A percentile compares a stretch with the other conserved stretches of the same genome.
These are phyloP conservation scores for Mythimna pallens DNA, from an alignment of 2,888 invertebrate genomes.

Conservation along the genomic window DNA sequence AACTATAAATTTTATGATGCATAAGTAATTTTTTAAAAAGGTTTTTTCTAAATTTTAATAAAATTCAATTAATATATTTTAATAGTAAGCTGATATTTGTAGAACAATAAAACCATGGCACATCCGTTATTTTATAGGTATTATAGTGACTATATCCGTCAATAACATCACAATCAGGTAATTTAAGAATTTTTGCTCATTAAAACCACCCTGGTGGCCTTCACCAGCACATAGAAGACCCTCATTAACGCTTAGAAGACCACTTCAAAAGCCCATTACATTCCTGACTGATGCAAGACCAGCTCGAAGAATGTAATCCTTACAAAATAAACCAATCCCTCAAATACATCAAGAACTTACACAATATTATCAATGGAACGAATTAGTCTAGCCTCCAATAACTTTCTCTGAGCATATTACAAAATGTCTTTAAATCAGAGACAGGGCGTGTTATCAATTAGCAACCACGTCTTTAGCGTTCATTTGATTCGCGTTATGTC, in stretches of 20 bases:
- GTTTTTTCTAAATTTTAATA: constrained; percentile 21
- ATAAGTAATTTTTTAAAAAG: constrained; percentile 17
- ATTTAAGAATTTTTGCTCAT: no score
- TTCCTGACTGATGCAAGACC: no score
- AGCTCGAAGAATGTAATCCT: neutral
- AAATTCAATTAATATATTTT: constrained; percentile 24
- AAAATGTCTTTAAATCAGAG: constrained; percentile 70
- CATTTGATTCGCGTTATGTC: constrained; percentile 74
- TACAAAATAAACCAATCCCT: constrained; percentile 22
- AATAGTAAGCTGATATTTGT: constrained; percentile 3
- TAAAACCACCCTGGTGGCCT: no score
- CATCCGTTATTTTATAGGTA: neutral
- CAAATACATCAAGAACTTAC: constrained; percentile 31
- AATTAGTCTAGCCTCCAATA: constrained; percentile 46
- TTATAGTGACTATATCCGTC: neutral
- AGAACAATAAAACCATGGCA: constrained; percentile 30
- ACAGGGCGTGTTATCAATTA: constrained; percentile 77
- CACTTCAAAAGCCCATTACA: no score
- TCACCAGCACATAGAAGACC: no score
- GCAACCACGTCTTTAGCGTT: constrained; percentile 72
- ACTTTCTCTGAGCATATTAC: constrained; percentile 66
- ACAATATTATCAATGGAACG: constrained; percentile 45
- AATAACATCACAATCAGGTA: neutral
- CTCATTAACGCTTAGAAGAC: no score
- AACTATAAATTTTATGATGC: constrained; percentile 52